Conservation (phyloP, 2,888 invertebrate species). For the Cephus spinipes region DNA sequence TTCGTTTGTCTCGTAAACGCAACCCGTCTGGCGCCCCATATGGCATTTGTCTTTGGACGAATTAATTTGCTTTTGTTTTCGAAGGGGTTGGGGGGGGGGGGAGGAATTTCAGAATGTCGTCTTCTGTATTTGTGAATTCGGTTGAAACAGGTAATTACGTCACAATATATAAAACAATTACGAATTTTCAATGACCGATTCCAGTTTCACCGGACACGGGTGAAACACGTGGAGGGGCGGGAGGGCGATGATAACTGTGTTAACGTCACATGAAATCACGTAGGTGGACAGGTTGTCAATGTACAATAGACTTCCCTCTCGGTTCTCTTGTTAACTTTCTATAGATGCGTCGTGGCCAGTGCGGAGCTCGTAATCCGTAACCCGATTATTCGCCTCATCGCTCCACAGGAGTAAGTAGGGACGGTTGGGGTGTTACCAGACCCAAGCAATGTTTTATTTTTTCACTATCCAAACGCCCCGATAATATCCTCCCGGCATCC, state of each 20-base stretch:
- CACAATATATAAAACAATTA: no score
- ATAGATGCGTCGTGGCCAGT: constrained; percentile 40
- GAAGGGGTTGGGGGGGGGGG: no score
- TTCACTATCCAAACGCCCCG: constrained; percentile 37
- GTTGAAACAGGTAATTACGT: no score
- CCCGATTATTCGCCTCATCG: constrained; percentile 65
- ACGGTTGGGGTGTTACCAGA: no score
- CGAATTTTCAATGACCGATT: neutral
- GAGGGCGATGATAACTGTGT: constrained; percentile 31
- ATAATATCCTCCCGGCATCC: constrained; percentile 33
- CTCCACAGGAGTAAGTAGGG: constrained; percentile 32
- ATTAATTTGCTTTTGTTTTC: no score
- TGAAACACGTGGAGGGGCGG: neutral
- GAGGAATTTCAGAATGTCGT: no score
- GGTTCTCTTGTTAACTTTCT: neutral
- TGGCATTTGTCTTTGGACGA: no score
- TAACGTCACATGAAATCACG: constrained; percentile 37
- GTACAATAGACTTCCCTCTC: no score
- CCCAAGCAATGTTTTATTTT: constrained; percentile 39
- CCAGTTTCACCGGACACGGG: neutral
- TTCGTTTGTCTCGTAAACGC: no score
- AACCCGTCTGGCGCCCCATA: no score
- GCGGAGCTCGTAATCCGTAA: constrained; percentile 59
- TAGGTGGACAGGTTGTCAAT: no score
- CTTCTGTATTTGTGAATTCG: no score